These are phyloP conservation scores for Oceanodroma leucorhoa DNA, from an alignment of 2,797 vertebrate species.

Conservation along the genomic window DNA sequence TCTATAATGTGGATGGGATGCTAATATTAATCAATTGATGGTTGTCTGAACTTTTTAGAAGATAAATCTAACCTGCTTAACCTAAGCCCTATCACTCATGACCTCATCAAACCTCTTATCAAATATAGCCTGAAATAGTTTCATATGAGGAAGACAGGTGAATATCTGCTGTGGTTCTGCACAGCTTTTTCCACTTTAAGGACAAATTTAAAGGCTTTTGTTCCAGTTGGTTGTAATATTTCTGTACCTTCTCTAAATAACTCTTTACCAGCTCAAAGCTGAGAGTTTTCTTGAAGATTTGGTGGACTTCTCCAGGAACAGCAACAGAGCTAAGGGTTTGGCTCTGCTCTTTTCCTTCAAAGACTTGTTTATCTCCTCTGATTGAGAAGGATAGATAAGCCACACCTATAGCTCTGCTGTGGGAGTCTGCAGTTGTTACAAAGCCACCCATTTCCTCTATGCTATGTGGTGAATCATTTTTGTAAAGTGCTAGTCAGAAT, in stretches of 20 bases:
- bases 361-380: neutral
- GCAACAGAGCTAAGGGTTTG: neutral
- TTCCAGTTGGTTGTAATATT: neutral
- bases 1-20: neutral
- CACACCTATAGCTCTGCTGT: neutral
- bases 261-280: neutral
- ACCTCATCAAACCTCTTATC: neutral
- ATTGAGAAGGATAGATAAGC: neutral
- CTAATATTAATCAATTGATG: neutral
- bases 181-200: neutral
- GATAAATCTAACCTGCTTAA: neutral
- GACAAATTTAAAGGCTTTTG: neutral
- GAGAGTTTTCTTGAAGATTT: neutral
- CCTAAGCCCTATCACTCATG: neutral
- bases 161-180: neutral
- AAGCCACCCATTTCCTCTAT: conserved; percentile 14
- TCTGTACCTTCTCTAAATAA: neutral
- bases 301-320: neutral
- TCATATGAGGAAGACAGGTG: neutral
- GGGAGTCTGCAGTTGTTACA: neutral
- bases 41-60: neutral
- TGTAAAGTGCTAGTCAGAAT: neutral
- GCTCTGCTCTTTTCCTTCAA: neutral
- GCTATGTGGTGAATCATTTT: neutral
- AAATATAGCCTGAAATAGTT: neutral